Conservation (phyloP, 2,888 invertebrate species). For the Formica aserva region DNA sequence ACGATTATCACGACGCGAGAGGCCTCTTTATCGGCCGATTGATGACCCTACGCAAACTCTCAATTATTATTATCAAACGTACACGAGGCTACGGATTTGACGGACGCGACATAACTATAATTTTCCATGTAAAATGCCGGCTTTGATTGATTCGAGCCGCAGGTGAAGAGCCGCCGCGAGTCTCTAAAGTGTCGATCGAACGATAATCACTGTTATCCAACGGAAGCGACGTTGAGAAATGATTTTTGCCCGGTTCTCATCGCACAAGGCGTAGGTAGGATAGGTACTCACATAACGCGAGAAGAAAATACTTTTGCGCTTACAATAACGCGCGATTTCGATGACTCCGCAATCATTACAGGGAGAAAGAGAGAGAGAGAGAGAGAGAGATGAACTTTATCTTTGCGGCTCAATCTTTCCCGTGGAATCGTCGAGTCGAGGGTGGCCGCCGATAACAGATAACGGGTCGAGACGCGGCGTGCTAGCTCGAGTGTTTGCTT, state of each 20-base stretch:
- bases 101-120: constrained; percentile 40
- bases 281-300: background rate
- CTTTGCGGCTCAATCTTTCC: constrained; percentile 72
- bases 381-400: constrained; percentile 63
- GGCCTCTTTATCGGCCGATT: constrained; percentile 52
- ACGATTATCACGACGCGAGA: constrained; percentile 64
- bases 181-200: constrained; percentile 31
- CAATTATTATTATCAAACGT: constrained; percentile 45
- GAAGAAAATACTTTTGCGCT: constrained; percentile 19
- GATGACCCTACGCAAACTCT: constrained; percentile 35
- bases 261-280: background rate
- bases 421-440: constrained; percentile 66
- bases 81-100: constrained; percentile 10
- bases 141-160: constrained; percentile 50
- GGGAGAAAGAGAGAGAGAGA: constrained; percentile 3
- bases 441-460: constrained; percentile 77
- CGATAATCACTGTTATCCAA: constrained; percentile 47
- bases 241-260: constrained; percentile 20
- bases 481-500: constrained; percentile 39
- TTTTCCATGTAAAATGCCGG: constrained; percentile 41
- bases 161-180: constrained; percentile 33
- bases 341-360: constrained; percentile 75
- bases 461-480: constrained; percentile 59
- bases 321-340: constrained; percentile 57
- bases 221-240: constrained; percentile 37